phyloP scores from a whole-genome alignment of 2,797 vertebrate genomes.

The Oreochromis grahami region DNA sequence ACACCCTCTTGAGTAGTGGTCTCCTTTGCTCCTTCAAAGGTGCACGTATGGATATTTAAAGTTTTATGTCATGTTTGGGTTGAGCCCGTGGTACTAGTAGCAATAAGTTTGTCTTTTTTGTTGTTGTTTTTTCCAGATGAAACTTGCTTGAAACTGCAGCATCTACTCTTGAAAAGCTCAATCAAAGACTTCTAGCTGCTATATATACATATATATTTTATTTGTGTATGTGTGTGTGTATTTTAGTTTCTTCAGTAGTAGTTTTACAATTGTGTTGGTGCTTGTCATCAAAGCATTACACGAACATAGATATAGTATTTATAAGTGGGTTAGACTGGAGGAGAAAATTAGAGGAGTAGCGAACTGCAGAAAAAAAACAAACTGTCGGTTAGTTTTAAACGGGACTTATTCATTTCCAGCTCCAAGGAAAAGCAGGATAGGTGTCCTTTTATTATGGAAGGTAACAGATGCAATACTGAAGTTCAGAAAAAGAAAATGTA shows the following conservation, averaged over 20 bases:
- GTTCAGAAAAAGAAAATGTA: neutral
- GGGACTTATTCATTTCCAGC: neutral
- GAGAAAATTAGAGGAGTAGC: neutral
- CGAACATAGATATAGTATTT: neutral
- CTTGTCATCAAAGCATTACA: neutral
- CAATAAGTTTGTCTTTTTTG: neutral
- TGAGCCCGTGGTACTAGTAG: conserved; percentile 41
- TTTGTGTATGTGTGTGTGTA: neutral
- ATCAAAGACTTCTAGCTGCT: conserved; percentile 34
- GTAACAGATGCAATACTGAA: conserved; percentile 24
- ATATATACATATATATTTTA: neutral
- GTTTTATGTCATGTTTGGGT: neutral
- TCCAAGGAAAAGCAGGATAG: neutral
- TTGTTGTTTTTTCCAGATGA: neutral
- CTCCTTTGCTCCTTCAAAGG: neutral
- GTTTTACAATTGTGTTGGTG: neutral
- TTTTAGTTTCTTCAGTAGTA: neutral
- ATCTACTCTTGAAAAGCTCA: neutral
- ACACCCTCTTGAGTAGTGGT: neutral
- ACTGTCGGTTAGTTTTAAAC: neutral
- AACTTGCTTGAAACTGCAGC: conserved; percentile 4
- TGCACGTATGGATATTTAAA: neutral
- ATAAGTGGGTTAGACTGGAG: neutral
- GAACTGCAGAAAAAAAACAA: neutral
- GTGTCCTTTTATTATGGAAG: neutral